Conservation (phyloP, 1,140 invertebrate genomes). For the Pseudomyrmex concolor region DNA sequence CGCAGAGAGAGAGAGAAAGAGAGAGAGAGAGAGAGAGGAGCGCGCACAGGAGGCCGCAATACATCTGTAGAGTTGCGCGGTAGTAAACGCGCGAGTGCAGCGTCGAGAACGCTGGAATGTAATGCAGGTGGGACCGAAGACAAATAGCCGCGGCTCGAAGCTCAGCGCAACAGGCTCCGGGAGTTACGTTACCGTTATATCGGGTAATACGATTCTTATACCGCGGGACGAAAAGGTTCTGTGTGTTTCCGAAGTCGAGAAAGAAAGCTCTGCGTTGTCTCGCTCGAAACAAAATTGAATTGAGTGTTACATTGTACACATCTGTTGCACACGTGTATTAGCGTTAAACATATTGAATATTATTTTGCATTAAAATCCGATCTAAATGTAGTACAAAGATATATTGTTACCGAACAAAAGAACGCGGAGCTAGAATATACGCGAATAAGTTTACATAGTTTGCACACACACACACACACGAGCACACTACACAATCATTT, state of each 20-base stretch:
- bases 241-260: not conserved
- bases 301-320: not conserved
- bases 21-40: not conserved
- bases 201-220: conserved; percentile 53
- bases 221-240: conserved; percentile 16
- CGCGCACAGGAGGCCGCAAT: no score
- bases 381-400: no score
- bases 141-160: conserved; percentile 47
- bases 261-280: not conserved
- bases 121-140: conserved; percentile 52
- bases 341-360: not conserved
- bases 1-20: not conserved
- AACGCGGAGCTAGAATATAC: no score
- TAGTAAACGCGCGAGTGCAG: not conserved
- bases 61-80: not conserved
- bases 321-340: not conserved
- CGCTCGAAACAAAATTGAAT: not conserved
- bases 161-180: conserved; percentile 36
- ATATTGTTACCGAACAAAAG: not conserved
- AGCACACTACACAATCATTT: no score
- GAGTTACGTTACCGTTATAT: conserved; percentile 22
- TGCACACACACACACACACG: no score
- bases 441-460: no score
- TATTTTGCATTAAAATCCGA: no score
- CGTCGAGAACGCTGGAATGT: conserved; percentile 21